Evolutionary conservation across 2,888 invertebrate genomes (phyloP), one percentile per base, ranked within the genome.

Genomic region (Rambutsinella grinnellia): DNA sequence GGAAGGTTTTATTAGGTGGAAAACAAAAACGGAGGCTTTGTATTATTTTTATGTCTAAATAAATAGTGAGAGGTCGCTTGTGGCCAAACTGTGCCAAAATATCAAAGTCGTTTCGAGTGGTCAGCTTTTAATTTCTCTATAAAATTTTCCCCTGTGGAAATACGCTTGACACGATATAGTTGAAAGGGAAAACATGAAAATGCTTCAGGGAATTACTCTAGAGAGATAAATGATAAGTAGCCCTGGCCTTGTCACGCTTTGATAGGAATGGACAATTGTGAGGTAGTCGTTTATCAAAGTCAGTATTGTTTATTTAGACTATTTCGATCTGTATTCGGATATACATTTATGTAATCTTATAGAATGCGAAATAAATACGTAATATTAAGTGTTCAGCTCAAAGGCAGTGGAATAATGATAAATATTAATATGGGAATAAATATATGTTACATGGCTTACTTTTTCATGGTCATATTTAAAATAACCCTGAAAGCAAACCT

Each of bases 401-500:
- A n/a, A n/a, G n/a, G n/a, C n/a, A n/a, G n/a, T n/a, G n/a, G n/a
- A n/a, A n/a, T n/a, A n/a, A n/a, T n/a, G n/a, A n/a, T n/a, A n/a
- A n/a, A n/a, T n/a, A n/a, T n/a, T n/a, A n/a, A n/a, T n/a, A n/a
- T n/a, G n/a, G n/a, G n/a, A n/a, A n/a, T n/a, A n/a, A n/a, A n/a
- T n/a, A n/a, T n/a, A n/a, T n/a, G n/a, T n/a, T n/a, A n/a, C n/a
- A n/a, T n/a, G n/a, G 44, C 8, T 44, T 44, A 44, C 13, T 44
- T 13, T 44, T 44, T 6, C 44, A 44, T 44, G 44, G 44, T n/a
- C n/a, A n/a, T 36, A 36, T 17, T 79, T 81, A 81, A 65, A 79
- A 81, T 17, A 81, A 60, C 21, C 81, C 81, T 28, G 77, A 78
- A 15, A 81, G 56, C 5, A 81, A 56, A 28, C 69, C 67, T 27